A percentile compares a stretch with the other conserved stretches of the same genome.
These are phyloP conservation scores for Ceuthmochares aereus DNA, from an alignment of 2,113 vertebrate species.

Conservation along the genomic window DNA sequence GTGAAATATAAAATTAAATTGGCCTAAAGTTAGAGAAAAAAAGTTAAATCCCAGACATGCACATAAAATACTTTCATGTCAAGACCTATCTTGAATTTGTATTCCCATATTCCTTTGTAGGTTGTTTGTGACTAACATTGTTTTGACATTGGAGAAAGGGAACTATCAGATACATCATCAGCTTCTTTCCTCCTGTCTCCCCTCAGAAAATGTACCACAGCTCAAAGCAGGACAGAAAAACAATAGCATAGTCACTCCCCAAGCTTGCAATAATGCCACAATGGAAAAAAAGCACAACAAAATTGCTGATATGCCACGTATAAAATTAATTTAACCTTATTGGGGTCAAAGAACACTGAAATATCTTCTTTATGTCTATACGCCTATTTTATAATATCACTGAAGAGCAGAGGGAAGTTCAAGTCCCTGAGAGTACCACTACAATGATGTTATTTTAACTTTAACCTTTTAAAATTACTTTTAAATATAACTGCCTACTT, in stretches of 20 bases:
- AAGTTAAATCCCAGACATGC: not conserved
- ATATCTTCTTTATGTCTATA: not conserved
- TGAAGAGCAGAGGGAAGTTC: not conserved
- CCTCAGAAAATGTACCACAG: not conserved
- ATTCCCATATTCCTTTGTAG: not conserved
- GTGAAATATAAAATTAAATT: slow-evolving; percentile 34
- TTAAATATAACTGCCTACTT: not conserved
- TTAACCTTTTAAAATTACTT: not conserved
- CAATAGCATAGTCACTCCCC: not conserved
- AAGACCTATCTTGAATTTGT: not conserved
- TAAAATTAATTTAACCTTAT: not conserved
- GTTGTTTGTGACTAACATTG: not conserved
- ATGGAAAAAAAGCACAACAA: not conserved
- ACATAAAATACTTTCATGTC: not conserved
- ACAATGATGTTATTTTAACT: not conserved
- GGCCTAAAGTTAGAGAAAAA: not conserved
- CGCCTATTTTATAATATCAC: not conserved
- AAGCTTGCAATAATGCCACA: not conserved
- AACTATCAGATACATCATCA: not conserved
- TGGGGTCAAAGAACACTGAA: not conserved
- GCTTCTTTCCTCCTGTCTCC: not conserved
- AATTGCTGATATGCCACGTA: not conserved
- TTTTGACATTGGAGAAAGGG: not conserved
- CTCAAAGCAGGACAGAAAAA: not conserved
- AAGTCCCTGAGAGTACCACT: not conserved